Base-by-base conservation (phyloP, 64 coral and sea anemone species). In the Montipora sp. region DNA sequence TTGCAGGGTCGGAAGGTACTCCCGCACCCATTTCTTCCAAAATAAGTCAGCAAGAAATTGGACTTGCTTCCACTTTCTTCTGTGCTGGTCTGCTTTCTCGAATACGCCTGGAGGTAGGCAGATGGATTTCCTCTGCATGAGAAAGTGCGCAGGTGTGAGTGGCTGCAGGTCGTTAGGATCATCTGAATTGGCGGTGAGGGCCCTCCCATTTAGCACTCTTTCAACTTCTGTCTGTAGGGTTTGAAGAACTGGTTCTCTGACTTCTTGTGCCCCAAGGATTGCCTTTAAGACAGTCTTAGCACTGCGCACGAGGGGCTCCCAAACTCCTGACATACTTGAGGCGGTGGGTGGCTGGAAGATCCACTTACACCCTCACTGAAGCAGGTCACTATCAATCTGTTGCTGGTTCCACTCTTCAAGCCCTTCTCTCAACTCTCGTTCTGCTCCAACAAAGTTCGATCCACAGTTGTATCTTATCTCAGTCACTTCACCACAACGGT, bases 231-330 rank as follows among this genome's bases (percentile, higher is more conserved):
- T 93, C 44, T 74, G n/a, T 9, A 93, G 46, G 4, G 83, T 93
- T 18, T 93, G 75, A 46, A 88, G 46, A 53, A 78, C 84, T 51
- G 67, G n/a, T 19, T 88, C 91, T 12, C 75, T 87, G 8, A 87
- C 70, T 7, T 51, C 67, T 72, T 87, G 83, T 22, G 6, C 45
- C 16, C 91, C 60, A 79, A 93, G 45, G 19, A 72, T 93, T 48
- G 83, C 45, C 48, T 93, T 93, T 23, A 87, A 7, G 5, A 70
- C 83, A 48, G 43, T 80, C 21, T 93, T 93, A 10, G 83, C 75
- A 49, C 73, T 94, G 3, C 78, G 77, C n/a, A 94, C 83, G 21
- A 87, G 77, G 51, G 78, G 18, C 58, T 94, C 92, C 92, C 92
- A 89, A 3, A 81, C 58, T 2, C 89, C 89, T 48, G 80, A 85